Evolutionary conservation across 2,797 vertebrate species (phyloP).

Genomic region (Numenius phaeopus): DNA sequence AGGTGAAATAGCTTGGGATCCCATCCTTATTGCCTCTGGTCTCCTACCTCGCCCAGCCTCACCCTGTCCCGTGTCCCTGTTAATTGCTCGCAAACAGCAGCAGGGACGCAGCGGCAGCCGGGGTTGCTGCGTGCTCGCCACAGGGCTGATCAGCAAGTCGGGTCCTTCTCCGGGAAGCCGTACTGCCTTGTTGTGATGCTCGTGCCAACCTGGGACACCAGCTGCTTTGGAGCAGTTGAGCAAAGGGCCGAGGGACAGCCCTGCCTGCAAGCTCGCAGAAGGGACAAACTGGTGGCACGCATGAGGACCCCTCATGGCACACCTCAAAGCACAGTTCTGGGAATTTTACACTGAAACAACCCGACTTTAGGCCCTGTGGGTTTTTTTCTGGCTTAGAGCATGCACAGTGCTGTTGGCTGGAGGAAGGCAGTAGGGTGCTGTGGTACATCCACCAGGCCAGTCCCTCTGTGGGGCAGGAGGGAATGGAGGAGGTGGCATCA

Average conservation of each 20-base stretch:
- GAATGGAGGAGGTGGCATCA: background rate
- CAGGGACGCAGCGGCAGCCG: background rate
- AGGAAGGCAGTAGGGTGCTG: background rate
- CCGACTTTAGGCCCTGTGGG: background rate
- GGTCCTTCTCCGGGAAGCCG: background rate
- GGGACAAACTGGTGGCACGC: rapidly evolving
- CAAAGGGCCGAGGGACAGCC: background rate
- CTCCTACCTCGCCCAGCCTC: conserved; percentile 17
- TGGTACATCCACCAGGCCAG: background rate
- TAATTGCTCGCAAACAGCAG: background rate
- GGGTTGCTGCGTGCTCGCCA: background rate
- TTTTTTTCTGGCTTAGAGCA: background rate
- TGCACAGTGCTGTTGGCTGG: rapidly evolving
- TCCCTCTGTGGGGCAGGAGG: background rate
- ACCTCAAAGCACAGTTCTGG: background rate
- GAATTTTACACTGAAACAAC: background rate
- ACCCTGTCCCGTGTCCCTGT: background rate
- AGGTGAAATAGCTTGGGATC: background rate
- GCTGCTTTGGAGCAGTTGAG: background rate
- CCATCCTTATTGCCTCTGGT: background rate
- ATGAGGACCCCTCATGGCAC: background rate
- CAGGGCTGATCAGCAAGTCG: rapidly evolving
- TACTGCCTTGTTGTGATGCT: background rate
- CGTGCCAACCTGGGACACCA: rapidly evolving
- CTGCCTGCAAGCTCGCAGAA: rapidly evolving